phyloP scores from a whole-genome alignment of 1,140 invertebrate genomes.

The Sycophaga agraensis region DNA sequence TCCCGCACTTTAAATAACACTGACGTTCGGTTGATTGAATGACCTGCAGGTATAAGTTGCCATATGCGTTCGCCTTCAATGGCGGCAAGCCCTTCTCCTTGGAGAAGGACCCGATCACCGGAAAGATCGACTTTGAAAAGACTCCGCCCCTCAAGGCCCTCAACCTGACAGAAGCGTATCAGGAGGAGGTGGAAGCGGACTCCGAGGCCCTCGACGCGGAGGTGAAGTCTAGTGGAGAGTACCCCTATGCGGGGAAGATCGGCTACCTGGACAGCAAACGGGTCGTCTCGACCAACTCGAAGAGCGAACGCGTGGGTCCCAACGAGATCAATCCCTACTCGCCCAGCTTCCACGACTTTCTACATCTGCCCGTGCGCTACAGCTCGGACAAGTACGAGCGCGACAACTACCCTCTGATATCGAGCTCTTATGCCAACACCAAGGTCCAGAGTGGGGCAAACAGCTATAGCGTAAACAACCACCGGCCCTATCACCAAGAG shows the following conservation, averaged over 20 bases:
- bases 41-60: constrained; percentile 43
- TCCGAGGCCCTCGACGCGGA: constrained; percentile 19
- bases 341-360: constrained; percentile 68
- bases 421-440: constrained; percentile 71
- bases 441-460: constrained; percentile 70
- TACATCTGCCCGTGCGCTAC: constrained; percentile 70
- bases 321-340: constrained; percentile 62
- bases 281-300: constrained; percentile 49
- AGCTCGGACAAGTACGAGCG: constrained; percentile 65
- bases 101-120: constrained; percentile 69
- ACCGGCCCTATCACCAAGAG: constrained; percentile 60
- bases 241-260: constrained; percentile 28
- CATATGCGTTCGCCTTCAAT: constrained; percentile 61
- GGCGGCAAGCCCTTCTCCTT: constrained; percentile 71
- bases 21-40: too few species aligned
- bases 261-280: constrained; percentile 42
- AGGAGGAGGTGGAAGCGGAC: constrained; percentile 36
- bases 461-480: constrained; percentile 64
- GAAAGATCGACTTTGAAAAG: constrained; percentile 63
- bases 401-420: constrained; percentile 67
- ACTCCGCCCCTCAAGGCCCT: constrained; percentile 50
- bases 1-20: too few species aligned
- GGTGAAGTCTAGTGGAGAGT: not conserved
- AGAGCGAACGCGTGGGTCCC: constrained; percentile 39
- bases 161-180: constrained; percentile 57